A percentile compares a stretch with the other conserved stretches of the same genome.
These are phyloP conservation scores for Macrotrachela quadricornifera DNA, from an alignment of 1,140 invertebrate species.

Conservation along the genomic window DNA sequence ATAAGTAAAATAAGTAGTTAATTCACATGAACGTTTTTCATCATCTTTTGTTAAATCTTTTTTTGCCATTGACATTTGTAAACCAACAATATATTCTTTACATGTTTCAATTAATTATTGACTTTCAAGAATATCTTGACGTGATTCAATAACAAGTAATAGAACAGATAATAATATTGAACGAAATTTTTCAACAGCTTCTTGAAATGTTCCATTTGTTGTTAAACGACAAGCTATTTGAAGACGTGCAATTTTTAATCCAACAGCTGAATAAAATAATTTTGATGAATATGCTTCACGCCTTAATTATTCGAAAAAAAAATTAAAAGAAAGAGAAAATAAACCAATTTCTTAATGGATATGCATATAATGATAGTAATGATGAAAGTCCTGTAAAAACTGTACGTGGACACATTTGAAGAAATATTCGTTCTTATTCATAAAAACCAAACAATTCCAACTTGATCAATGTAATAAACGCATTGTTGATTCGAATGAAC, in stretches of 20 bases:
- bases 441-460: conserved; percentile 76
- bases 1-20: conserved; percentile 97
- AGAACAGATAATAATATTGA: conserved; percentile 61
- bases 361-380: conserved; percentile 50
- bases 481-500: conserved; percentile 70
- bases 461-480: conserved; percentile 37
- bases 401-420: conserved; percentile 56
- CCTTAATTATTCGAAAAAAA: neutral
- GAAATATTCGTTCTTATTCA: conserved; percentile 56
- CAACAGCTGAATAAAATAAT: conserved; percentile 60
- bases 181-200: conserved; percentile 71
- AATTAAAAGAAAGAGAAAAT: neutral
- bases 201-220: conserved; percentile 80
- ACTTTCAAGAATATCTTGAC: conserved; percentile 44
- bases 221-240: conserved; percentile 74
- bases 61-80: conserved; percentile 59
- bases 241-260: conserved; percentile 50
- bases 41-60: conserved; percentile 63
- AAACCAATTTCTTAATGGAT: conserved; percentile 33
- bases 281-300: conserved; percentile 31
- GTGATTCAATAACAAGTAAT: conserved; percentile 70
- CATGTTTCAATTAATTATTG: conserved; percentile 78
- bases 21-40: conserved; percentile 33
- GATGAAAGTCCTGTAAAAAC: conserved; percentile 49
- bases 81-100: conserved; percentile 67